Evolutionary conservation across 2,113 vertebrate genomes (phyloP), one percentile per base, ranked within the genome.

Genomic region (Oncorhynchus keta): DNA sequence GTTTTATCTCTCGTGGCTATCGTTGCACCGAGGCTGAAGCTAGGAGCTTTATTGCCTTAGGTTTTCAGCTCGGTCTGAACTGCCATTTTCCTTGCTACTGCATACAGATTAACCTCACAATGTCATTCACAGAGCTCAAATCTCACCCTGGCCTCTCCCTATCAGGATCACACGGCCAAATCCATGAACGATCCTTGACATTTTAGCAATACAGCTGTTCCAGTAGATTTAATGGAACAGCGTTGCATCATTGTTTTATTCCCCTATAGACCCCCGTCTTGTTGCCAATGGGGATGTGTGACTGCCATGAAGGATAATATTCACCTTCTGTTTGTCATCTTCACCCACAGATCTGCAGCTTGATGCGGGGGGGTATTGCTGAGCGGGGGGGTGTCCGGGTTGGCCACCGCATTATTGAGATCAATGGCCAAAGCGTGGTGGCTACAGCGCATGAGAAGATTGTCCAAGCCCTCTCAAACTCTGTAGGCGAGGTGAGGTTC

Each of bases 371-470:
- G 0, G 98, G 98, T 59, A 99, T 99, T n/a, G 98, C 98, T 0
- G 97, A 99, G 90, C 91, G 97, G 81, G 97, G 98, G 0, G 97
- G 98, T 0, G 98, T 99, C 1, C 92, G 97, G 0, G 98, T 99
- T 0, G 98, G 98, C 74, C 98, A 99, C 82, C 94, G 97, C 12
- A 99, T 99, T 75, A 99, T 99, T 5, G 98, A 99, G 93, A 98
- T 99, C 93, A 99, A 99, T 0, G 95, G 97, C 49, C 98, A 99
- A 91, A 99, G 98, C 0, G 97, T 99, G 4, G 98, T 99, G 86
- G 98, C 98, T 48, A 99, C 97, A 0, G 97, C 98, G 32, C 98
- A 99, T 0, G 98, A 99, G 92, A 99, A 99, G 94, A 99, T 99
- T 4, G 98, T 99, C 45, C 98, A 99, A 79, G 98, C 98, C 4